phyloP scores from a whole-genome alignment of 2,888 invertebrate species.

The Hypomecis atomaria region DNA sequence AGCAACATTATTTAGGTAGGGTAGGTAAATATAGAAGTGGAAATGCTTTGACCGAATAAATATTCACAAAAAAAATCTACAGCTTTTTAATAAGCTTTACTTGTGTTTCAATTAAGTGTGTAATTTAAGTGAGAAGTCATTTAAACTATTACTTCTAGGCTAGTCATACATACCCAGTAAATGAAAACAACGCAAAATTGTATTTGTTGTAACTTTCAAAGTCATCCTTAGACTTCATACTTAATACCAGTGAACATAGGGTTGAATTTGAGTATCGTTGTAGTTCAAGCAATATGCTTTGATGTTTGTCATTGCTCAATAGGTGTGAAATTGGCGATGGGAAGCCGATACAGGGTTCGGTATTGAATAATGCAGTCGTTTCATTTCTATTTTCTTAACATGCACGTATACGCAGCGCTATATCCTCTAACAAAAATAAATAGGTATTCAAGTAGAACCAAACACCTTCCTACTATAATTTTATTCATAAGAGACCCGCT shows the following conservation, averaged over 20 bases:
- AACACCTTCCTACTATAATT: neutral
- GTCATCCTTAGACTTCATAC: neutral
- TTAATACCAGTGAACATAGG: slow-evolving; percentile 26
- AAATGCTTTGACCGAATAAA: too few relatives aligned
- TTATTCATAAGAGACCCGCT: slow-evolving; percentile 22
- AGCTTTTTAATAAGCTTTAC: too few relatives aligned
- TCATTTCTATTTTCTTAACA: slow-evolving; percentile 39
- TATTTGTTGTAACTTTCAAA: slow-evolving; percentile 48
- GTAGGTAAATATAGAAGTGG: too few relatives aligned
- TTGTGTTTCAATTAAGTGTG: too few relatives aligned
- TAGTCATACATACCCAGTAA: slow-evolving; percentile 50
- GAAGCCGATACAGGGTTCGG: slow-evolving; percentile 55
- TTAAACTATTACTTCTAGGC: slow-evolving; percentile 40
- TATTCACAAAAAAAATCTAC: too few relatives aligned
- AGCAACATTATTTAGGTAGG: too few relatives aligned
- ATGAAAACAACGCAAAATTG: slow-evolving; percentile 48
- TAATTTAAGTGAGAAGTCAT: slow-evolving; percentile 26
- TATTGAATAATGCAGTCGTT: slow-evolving; percentile 58
- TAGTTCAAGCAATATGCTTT: slow-evolving; percentile 39
- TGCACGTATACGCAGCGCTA: slow-evolving; percentile 31
- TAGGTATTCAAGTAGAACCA: slow-evolving; percentile 9
- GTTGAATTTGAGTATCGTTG: slow-evolving; percentile 43
- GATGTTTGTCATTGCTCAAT: slow-evolving; percentile 64
- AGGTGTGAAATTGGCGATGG: slow-evolving; percentile 70
- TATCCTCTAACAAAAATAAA: neutral